Evolutionary conservation across 2,113 vertebrate genomes (phyloP), one percentile per base, ranked within the genome.

Genomic region (Cyprinus carpio): DNA sequence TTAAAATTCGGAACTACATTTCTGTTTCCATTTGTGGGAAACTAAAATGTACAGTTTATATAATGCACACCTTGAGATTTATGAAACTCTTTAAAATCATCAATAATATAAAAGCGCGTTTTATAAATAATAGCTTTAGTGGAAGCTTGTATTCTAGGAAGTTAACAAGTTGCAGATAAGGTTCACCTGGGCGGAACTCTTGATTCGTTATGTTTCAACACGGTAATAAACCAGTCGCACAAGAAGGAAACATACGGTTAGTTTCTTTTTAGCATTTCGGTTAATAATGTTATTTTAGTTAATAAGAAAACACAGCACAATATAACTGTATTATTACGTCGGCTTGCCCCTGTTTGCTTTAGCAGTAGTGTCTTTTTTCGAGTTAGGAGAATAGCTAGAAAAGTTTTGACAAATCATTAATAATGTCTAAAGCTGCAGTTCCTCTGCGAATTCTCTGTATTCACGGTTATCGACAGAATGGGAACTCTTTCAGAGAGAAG

Each of bases 401-500:
- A n/a, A 58, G 65, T 16, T 51, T 37, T 20, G 49, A 75, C 23
- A 56, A 10, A 25, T 69, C 1, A 90, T 90, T 89, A 0, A 81
- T 49, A 27, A 85, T 82, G 46, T 60, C 83, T 18, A 51, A 49
- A 51, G 9, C 31, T 46, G 23, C 56, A 10, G 27, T 71, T 1
- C 89, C 90, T 6, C 85, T 98, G 16, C 92, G 97, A 62, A 51
- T 99, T 2, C 87, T 98, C 83, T 96, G 93, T 4, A 75, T 98
- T 37, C 97, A 97, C 58, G 98, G 97, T 0, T 98, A 98, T 94
- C 94, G 97, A 34, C 97, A 98, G 92, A 96, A 93, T 87, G 92
- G 92, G 34, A 83, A 31, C 29, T 93, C 93, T 23, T 96, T 99
- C 91, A 94, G 94, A 0, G 96, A 96, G 78, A 97, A 96, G 86